Evolutionary conservation across 2,113 vertebrate genomes (phyloP), one percentile per base, ranked within the genome.

Genomic region (Thymallus thymallus): DNA sequence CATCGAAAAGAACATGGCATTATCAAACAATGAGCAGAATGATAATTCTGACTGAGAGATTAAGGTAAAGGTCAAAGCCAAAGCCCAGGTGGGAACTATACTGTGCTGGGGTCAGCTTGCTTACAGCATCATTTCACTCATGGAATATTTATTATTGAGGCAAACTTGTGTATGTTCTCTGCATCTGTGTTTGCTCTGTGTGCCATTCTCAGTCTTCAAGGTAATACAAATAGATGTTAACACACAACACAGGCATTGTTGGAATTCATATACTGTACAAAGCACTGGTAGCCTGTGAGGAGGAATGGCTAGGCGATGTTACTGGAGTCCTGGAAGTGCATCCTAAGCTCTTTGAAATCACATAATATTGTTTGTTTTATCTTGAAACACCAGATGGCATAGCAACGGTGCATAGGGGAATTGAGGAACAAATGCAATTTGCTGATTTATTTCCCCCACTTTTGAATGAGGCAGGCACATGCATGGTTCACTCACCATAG

Each of bases 361-460:
- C n/a, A 74, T 56, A 76, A 78, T 73, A 69, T 63, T 71, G 68
- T 56, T 74, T 77, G 68, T 80, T 83, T 79, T 79, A 82, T 76
- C 73, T 74, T 72, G 48, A 69, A 67, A 68, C 77, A 72, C 68
- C 77, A 83, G 75, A 79, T 65, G 68, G 69, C 72, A 75, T 66
- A 74, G 60, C 55, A 71, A 14, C 26, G 26, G 45, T 69, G 68
- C 68, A 72, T 61, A 67, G 68, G 77, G 69, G 75, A 83, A 77
- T 68, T 77, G 72, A 80, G 66, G 66, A 77, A 69, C 81, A 69
- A 80, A 80, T 72, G 75, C 69, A 77, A 77, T 77, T 68, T 80
- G 55, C 46, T 51, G 78, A 65, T 77, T 80, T 77, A 72, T 74
- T 79, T 67, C 62, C 68, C 61, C 48, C 69, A 74, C 13, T 58